Evolutionary conservation across 2,888 invertebrate species (phyloP), one percentile per base, ranked within the genome.

Genomic region (Eilema griseolum): DNA sequence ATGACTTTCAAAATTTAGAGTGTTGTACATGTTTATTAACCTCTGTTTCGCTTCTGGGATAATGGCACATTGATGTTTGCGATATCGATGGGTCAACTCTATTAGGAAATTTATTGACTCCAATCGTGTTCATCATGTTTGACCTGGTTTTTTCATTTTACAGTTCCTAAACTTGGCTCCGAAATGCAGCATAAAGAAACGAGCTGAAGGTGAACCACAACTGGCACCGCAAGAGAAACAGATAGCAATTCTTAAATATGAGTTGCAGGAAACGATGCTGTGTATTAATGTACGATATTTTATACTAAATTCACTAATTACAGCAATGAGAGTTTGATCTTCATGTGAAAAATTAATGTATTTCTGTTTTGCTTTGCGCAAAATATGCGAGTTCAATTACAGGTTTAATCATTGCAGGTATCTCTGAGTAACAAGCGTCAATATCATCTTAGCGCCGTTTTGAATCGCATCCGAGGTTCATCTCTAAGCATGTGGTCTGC

Each of bases 201-300:
- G 96, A 10, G 97, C 97, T 66, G 97, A 97, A 67, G 97, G 97
- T 14, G 96, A 96, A 69, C 96, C 96, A 8, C 96, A 97, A 86
- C 92, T 97, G 59, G 96, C 96, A 5, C 96, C 96, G 69, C 97
- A 97, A 80, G 95, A 96, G 86, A 96, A 96, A 81, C 96, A 97
- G 81, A 95, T 97, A 14, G 90, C 92, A 8, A 96, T 96, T 37
- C 92, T 97, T 16, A 95, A 96, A 23, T 87, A 94, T 62, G 97
- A 97, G 85, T 96, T 96, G 70, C 93, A 95, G 23, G 96, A 97
- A 79, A 94, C 97, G 0, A 83, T 96, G 62, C 95, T 96, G 0
- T 96, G 96, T 67, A 96, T 97, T 63, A 96, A 95, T 78, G 96
- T 96, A 56, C 86, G 92, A 33, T 11, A 26, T 52, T 31, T 16